Evolutionary conservation across 1,140 invertebrate genomes (phyloP), one percentile per base, ranked within the genome.

Genomic region (honey bee (Apis mellifera)): DNA sequence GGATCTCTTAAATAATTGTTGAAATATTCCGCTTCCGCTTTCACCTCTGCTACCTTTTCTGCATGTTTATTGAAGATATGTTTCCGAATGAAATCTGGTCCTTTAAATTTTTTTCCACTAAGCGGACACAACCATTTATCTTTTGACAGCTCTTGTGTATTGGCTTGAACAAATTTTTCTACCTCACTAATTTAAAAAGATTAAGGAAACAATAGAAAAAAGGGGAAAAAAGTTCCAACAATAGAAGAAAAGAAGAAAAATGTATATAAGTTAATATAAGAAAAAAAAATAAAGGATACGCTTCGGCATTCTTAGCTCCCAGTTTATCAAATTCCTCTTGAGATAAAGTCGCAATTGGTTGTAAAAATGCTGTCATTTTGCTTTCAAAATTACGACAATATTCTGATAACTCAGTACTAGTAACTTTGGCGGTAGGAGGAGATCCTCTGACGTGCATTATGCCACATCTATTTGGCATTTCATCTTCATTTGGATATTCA

Each of bases 31-130:
- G 98, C 98, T 94, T 99, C 99, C 90, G 98, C 98, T 85, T 97
- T 97, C 0, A 99, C 99, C 94, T 99, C 98, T 23, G 99, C 98
- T 32, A 99, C 96, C 94, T 99, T 99, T 89, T 99, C 99, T 0
- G 93, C 96, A 91, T 99, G 99, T 91, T 99, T 99, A 92, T 99
- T 99, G 86, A 98, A 97, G 65, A 99, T 99, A 92, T 99, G 99
- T 92, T 99, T 99, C 55, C 98, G 96, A 19, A 99, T 99, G 94
- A 99, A 99, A 91, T 99, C 99, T 0, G 99, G 98, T 0, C 99
- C 99, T 93, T 99, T 99, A 93, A 99, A 99, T 92, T 99, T 99
- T 92, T 99, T 99, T 0, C 99, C 99, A 81, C 98, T 99, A 1
- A 99, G 94, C 0, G 99, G 99, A 95, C 99, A 99, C 48, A 99